These are phyloP conservation scores for Polymixis flavicincta DNA, from an alignment of 2,888 invertebrate genomes.

Conservation along the genomic window DNA sequence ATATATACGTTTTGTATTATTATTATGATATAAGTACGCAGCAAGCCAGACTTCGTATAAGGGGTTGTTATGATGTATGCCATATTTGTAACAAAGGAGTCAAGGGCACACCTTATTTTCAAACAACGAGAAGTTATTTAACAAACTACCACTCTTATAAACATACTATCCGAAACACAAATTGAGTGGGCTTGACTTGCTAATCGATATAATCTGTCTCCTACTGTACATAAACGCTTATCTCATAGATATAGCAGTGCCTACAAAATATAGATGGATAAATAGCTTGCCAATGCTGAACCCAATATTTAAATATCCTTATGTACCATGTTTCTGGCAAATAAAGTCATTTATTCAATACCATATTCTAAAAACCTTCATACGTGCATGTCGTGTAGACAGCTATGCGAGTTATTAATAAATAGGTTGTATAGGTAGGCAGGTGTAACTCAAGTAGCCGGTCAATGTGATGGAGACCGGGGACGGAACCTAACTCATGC, in stretches of 20 bases:
- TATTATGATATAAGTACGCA: conserved; percentile 7
- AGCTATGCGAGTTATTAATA: conserved; percentile 20
- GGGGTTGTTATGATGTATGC: conserved; percentile 24
- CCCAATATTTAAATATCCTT: no score
- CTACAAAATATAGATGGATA: not conserved
- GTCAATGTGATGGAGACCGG: conserved; percentile 46
- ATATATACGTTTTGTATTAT: conserved; percentile 14
- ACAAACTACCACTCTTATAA: no score
- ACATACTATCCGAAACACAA: not conserved
- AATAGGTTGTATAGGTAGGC: conserved; percentile 2
- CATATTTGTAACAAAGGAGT: conserved; percentile 16
- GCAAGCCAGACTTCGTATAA: conserved; percentile 7
- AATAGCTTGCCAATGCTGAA: no score
- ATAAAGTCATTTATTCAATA: no score
- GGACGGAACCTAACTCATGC: conserved; percentile 7
- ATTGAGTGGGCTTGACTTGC: conserved; percentile 2
- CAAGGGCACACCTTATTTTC: conserved; percentile 1
- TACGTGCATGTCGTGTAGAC: not conserved
- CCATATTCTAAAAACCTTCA: conserved; percentile 16
- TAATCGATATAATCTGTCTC: conserved; percentile 15
- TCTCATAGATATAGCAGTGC: not conserved
- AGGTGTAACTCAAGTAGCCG: conserved; percentile 35
- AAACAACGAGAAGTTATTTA: not conserved
- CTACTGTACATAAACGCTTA: not conserved
- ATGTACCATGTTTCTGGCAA: no score